Conservation (phyloP, 2,888 invertebrate genomes). For the Sympetrum striolatum region DNA sequence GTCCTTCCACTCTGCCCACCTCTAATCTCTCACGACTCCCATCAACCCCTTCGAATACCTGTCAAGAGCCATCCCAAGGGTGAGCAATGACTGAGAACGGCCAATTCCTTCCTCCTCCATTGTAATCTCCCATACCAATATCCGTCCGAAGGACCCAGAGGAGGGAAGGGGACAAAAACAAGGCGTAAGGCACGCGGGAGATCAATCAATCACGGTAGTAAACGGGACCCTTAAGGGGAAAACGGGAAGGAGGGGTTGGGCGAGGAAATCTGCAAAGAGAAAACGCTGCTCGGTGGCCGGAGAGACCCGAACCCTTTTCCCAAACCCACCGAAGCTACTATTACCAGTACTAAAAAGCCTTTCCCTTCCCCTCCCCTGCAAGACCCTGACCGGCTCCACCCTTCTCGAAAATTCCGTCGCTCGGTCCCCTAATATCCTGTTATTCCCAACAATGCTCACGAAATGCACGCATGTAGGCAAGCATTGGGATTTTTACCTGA, state of each 20-base stretch:
- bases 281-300: background rate
- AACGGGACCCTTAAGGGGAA: conserved; percentile 11
- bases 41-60: background rate
- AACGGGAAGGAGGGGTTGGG: background rate
- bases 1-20: background rate
- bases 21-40: background rate
- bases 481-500: background rate
- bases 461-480: background rate
- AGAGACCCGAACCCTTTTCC: background rate
- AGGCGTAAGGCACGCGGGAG: conserved; percentile 31
- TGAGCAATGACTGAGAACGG: conserved; percentile 10
- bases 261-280: background rate
- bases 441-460: background rate
- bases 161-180: background rate
- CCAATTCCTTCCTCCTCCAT: background rate
- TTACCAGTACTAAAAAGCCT: background rate
- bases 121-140: conserved; percentile 25
- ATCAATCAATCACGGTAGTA: conserved; percentile 17
- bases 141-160: background rate
- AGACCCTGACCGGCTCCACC: background rate
- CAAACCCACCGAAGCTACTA: background rate
- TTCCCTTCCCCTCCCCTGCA: background rate
- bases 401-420: background rate
- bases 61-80: background rate
- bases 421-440: background rate